Percentiles rank a stretch among this genome's conserved stretches.
phyloP scores from a whole-genome alignment of 1,140 invertebrate genomes.

The Callitettix versicolor region DNA sequence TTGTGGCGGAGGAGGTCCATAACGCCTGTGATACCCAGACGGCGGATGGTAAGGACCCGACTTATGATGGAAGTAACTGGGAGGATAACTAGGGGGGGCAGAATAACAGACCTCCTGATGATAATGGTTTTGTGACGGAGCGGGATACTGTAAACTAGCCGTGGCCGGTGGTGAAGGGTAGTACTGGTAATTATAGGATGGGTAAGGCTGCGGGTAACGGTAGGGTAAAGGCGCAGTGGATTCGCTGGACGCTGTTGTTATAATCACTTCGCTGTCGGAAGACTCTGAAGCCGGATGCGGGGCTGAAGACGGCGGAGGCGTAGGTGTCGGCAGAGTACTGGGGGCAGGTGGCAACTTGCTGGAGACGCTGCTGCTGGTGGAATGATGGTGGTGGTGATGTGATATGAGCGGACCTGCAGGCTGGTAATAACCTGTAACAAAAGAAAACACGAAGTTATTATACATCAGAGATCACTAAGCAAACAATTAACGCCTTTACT shows the following conservation, averaged over 20 bases:
- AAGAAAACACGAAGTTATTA: slow-evolving; percentile 21
- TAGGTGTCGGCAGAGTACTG: slow-evolving; percentile 34
- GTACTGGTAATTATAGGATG: slow-evolving; percentile 19
- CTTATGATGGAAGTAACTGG: slow-evolving; percentile 33
- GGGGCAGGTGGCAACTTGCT: slow-evolving; percentile 27
- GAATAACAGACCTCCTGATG: slow-evolving; percentile 48
- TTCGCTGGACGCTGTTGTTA: slow-evolving; percentile 33
- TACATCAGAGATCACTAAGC: background rate
- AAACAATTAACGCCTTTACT: too few species aligned
- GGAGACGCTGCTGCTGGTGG: slow-evolving; percentile 17
- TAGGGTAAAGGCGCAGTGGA: slow-evolving; percentile 29
- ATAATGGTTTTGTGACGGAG: slow-evolving; percentile 38
- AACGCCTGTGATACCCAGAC: slow-evolving; percentile 28
- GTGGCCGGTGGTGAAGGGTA: slow-evolving; percentile 24
- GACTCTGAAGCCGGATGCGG: slow-evolving; percentile 31
- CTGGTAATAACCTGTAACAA: slow-evolving; percentile 68
- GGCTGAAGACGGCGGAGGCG: slow-evolving; percentile 17
- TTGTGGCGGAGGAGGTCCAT: slow-evolving; percentile 25
- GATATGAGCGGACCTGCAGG: slow-evolving; percentile 75
- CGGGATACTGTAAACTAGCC: slow-evolving; percentile 30
- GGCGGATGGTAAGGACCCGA: slow-evolving; percentile 29
- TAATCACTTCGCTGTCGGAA: slow-evolving; percentile 36
- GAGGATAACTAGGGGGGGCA: slow-evolving; percentile 39
- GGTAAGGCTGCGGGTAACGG: slow-evolving; percentile 10
- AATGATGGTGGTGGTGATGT: slow-evolving; percentile 38